Evolutionary conservation across 2,797 vertebrate species (phyloP).

Genomic region (Sebastes minor): DNA sequence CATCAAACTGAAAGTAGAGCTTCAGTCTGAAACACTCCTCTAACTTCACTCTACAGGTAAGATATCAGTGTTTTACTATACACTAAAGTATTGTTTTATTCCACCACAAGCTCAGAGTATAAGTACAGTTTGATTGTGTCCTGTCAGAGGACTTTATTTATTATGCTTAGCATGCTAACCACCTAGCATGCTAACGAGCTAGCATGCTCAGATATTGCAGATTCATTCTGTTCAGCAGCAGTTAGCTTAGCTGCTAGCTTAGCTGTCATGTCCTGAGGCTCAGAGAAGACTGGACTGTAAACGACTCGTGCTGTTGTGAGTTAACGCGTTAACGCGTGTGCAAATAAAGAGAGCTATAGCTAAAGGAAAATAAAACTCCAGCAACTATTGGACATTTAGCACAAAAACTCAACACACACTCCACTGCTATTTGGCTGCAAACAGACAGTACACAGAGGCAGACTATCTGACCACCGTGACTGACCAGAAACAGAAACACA

Average conservation of each 20-base stretch:
- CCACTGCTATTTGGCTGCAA: no score
- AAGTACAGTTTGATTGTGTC: background rate
- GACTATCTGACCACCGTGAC: no score
- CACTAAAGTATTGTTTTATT: rapidly evolving
- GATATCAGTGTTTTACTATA: background rate
- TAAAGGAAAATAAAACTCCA: no score
- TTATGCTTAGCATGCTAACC: constrained; percentile 31
- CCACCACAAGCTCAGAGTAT: rapidly evolving
- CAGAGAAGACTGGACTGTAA: background rate
- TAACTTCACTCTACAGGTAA: constrained; percentile 11
- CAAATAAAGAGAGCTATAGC: no score
- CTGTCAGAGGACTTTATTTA: background rate
- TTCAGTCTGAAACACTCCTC: background rate
- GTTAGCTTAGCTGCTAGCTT: constrained; percentile 18
- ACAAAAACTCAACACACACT: no score
- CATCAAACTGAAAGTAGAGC: constrained; percentile 59
- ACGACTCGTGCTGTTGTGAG: background rate
- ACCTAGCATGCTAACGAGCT: constrained; percentile 38
- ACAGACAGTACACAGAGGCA: no score
- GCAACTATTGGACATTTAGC: no score
- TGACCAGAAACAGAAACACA: no score
- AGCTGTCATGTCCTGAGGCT: background rate
- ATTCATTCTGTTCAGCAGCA: constrained; percentile 69
- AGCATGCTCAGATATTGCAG: constrained; percentile 72
- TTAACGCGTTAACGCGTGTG: background rate